Base-by-base conservation (phyloP, 2,888 invertebrate species). In the Apodemia hepburni region DNA sequence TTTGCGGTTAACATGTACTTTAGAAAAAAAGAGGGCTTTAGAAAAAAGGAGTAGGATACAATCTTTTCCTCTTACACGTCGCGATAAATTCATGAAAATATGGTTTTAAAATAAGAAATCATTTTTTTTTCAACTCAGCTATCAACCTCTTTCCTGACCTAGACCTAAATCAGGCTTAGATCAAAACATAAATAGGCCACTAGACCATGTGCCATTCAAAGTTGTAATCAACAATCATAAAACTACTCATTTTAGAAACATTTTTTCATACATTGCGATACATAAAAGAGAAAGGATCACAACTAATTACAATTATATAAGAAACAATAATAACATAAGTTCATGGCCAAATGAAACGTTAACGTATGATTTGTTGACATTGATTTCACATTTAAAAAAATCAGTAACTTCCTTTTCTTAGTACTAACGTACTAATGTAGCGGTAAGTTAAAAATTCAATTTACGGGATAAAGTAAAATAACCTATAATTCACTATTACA, bases 401-500 rank as follows among this genome's bases (percentile, higher is more conserved):
- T n/a, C n/a, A n/a, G n/a, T n/a, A n/a, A n/a, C n/a, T n/a, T n/a
- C n/a, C n/a, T n/a, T n/a, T n/a, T n/a, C n/a, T n/a, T n/a, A n/a
- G n/a, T n/a, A n/a, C n/a, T n/a, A n/a, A n/a, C n/a, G n/a, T n/a
- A n/a, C n/a, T n/a, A n/a, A n/a, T n/a, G n/a, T n/a, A n/a, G n/a
- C n/a, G n/a, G n/a, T n/a, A n/a, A n/a, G n/a, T 15, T 15, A 42
- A 27, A 54, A 54, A 54, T 54, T 54, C 51, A 6, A 27, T 12
- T 54, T 22, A 27, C 27, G 15, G 15, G 27, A 9, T 18, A 54
- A 54, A 54, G 27, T 27, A 54, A 54, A 54, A 27, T 54, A 60
- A 49, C 59, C 62, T 65, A 62, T 35, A 42, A 27, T 57, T 57
- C 11, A 51, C 27, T 61, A 57, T 62, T 65, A 29, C 9, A 33